Evolutionary conservation across 2,113 vertebrate species (phyloP).

Genomic region (Antechinus stuartii): DNA sequence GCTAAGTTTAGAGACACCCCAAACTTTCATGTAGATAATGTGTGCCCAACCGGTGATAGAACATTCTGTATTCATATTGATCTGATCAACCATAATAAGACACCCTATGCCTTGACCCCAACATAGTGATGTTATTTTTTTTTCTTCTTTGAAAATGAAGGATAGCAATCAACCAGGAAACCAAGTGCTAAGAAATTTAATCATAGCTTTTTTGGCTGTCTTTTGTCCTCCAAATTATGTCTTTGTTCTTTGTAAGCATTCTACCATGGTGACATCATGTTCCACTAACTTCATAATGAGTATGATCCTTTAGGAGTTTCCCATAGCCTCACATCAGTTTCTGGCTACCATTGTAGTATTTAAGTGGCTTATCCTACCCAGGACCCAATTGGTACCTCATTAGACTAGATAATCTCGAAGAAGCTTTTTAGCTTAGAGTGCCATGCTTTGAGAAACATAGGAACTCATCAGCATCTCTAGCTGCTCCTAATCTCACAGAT

Average conservation of each 20-base stretch:
- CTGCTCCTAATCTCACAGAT: not conserved
- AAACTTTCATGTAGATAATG: not conserved
- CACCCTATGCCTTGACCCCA: not conserved
- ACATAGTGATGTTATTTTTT: not conserved
- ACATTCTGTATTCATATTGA: not conserved
- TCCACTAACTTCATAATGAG: not conserved
- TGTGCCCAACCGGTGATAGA: not conserved
- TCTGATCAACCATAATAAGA: not conserved
- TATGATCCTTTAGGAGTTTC: not conserved
- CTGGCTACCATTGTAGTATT: not conserved
- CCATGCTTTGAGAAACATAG: not conserved
- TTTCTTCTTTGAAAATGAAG: no score
- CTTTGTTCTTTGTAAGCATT: not conserved
- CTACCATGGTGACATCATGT: not conserved
- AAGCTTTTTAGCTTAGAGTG: not conserved
- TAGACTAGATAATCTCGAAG: not conserved
- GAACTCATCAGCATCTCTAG: not conserved
- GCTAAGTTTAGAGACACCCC: no score
- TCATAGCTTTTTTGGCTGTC: not conserved
- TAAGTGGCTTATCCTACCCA: not conserved
- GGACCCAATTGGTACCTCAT: not conserved
- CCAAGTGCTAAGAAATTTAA: not conserved
- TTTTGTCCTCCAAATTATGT: not conserved
- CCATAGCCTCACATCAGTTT: not conserved
- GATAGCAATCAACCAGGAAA: not conserved